These are phyloP conservation scores for Rhagoletis pomonella DNA, from an alignment of 1,140 invertebrate genomes.

Conservation along the genomic window DNA sequence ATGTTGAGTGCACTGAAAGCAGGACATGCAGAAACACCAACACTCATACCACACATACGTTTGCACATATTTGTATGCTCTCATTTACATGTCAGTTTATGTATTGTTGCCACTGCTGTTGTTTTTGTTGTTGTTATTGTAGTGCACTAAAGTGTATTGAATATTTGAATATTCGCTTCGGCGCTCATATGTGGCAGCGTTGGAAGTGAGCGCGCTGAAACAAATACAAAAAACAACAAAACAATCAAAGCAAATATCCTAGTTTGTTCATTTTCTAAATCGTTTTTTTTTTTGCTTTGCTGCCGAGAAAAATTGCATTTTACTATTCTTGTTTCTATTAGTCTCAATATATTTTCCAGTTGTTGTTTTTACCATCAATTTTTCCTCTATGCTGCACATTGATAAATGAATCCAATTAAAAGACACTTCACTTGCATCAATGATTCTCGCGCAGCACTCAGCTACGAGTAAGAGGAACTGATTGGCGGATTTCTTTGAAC, in stretches of 20 bases:
- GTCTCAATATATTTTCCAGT: neutral
- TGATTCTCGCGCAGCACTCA: slow-evolving; percentile 30
- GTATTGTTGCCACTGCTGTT: slow-evolving; percentile 1
- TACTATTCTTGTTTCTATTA: slow-evolving; percentile 14
- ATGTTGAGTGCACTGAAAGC: slow-evolving; percentile 40
- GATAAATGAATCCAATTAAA: slow-evolving; percentile 53
- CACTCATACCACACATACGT: neutral
- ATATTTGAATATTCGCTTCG: slow-evolving; percentile 49
- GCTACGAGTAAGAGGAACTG: no score
- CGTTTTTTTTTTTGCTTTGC: neutral
- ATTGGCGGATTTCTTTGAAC: slow-evolving; percentile 13
- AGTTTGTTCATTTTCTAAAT: slow-evolving; percentile 20
- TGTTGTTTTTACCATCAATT: slow-evolving; percentile 32
- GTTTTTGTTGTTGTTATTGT: slow-evolving; percentile 2
- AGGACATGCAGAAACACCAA: slow-evolving; percentile 2
- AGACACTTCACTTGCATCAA: slow-evolving; percentile 52
- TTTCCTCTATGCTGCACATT: slow-evolving; percentile 50
- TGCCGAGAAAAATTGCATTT: slow-evolving; percentile 43
- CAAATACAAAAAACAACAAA: neutral
- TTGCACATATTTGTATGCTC: slow-evolving; percentile 19
- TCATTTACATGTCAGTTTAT: slow-evolving; percentile 47
- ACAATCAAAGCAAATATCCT: slow-evolving; percentile 22
- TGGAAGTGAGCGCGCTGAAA: neutral
- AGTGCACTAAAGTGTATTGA: slow-evolving; percentile 48
- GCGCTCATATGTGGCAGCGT: slow-evolving; percentile 20